phyloP scores from a whole-genome alignment of 2,888 invertebrate species.

The Esperia sulphurella region DNA sequence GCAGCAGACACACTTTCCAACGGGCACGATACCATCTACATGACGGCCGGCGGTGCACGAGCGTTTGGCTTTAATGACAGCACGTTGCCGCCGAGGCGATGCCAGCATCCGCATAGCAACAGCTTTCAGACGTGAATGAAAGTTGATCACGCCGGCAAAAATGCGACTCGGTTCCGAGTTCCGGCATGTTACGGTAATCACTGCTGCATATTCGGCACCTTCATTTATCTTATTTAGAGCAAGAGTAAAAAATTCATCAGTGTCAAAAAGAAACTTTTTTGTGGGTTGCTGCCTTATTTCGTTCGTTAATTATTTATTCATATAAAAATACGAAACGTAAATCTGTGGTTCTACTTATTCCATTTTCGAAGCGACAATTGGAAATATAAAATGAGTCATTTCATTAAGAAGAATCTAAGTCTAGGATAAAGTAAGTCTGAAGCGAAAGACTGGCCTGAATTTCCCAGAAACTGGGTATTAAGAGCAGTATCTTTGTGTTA shows the following conservation, averaged over 20 bases:
- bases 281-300: too few species aligned
- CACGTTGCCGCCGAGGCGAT: slow-evolving; percentile 35
- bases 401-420: too few species aligned
- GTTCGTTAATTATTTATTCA: too few species aligned
- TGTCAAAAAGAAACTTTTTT: too few species aligned
- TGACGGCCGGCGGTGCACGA: slow-evolving; percentile 57
- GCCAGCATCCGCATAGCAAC: slow-evolving; percentile 74
- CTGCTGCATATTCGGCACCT: slow-evolving; percentile 47
- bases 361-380: too few species aligned
- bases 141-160: slow-evolving; percentile 68
- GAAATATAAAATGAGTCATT: too few species aligned
- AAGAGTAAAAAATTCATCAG: too few species aligned
- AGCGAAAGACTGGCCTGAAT: slow-evolving; percentile 31
- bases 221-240: neutral
- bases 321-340: too few species aligned
- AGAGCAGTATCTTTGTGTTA: slow-evolving; percentile 65
- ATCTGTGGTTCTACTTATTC: too few species aligned
- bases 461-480: slow-evolving; percentile 66
- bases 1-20: slow-evolving; percentile 55
- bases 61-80: slow-evolving; percentile 68
- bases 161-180: slow-evolving; percentile 48
- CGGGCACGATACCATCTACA: slow-evolving; percentile 71
- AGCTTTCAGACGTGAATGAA: slow-evolving; percentile 67
- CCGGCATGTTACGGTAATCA: slow-evolving; percentile 32
- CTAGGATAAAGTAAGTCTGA: neutral